Evolutionary conservation across 2,888 invertebrate genomes (phyloP).

Genomic region (Thereva unica): DNA sequence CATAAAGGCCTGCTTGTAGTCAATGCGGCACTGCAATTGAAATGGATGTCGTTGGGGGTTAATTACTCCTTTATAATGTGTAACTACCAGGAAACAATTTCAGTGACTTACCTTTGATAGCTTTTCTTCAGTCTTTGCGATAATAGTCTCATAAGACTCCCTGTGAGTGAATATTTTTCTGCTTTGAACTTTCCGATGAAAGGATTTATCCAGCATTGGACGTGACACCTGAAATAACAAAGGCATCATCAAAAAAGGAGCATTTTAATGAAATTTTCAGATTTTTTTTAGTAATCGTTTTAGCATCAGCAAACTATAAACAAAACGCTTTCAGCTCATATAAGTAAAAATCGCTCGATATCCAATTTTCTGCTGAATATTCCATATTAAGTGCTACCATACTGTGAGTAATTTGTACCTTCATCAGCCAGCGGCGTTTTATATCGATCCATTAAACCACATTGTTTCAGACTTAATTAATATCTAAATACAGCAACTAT

Average conservation of each 20-base stretch:
- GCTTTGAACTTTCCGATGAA: constrained; percentile 88
- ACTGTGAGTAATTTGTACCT: too few species aligned
- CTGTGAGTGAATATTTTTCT: constrained; percentile 88
- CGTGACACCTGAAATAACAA: constrained; percentile 67
- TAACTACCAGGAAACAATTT: not conserved
- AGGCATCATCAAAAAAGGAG: not conserved
- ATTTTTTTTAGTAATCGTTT: not conserved
- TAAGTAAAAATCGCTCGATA: too few species aligned
- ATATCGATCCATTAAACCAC: too few species aligned
- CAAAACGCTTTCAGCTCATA: too few species aligned
- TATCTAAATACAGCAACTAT: too few species aligned
- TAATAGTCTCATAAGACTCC: constrained; percentile 86
- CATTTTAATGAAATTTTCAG: not conserved
- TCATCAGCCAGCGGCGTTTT: too few species aligned
- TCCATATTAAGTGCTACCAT: too few species aligned
- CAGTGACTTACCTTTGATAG: constrained; percentile 65
- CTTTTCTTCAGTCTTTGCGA: constrained; percentile 82
- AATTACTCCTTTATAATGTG: not conserved
- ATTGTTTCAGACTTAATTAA: too few species aligned
- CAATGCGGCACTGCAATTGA: constrained; percentile 75
- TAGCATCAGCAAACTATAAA: not conserved
- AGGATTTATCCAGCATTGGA: constrained; percentile 83
- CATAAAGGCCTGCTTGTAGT: constrained; percentile 84
- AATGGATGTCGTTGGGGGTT: constrained; percentile 22
- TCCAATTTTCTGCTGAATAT: too few species aligned